Base-by-base conservation (phyloP, 37 sponge, comb jelly and placozoan species). In the Beroe ovata region DNA sequence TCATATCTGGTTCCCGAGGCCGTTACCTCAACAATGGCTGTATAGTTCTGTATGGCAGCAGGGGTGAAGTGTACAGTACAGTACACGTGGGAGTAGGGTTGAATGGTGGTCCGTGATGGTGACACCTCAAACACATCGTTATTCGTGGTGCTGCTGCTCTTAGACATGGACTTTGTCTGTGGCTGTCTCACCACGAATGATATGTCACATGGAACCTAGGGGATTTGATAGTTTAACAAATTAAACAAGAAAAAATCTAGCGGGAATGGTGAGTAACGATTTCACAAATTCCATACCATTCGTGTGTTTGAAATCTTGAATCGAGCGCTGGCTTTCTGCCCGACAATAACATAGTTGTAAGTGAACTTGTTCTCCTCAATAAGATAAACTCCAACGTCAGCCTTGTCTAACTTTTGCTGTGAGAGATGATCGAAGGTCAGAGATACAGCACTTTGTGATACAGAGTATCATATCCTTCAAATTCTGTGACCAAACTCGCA, bases 341-440 rank as follows among this genome's bases (percentile, higher is more conserved):
- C 96, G 21, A 97, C 99, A 69, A 94, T 91, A 38, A 97, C 95
- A 89, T 92, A 93, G 90, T 93, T 92, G 71, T 93, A 97, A 11
- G 91, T 29, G 91, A 97, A 97, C 72, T 91, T 92, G 90, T 72
- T 92, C 93, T 97, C 95, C 21, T 92, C 93, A 34, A 94, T 95
- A 1, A 95, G 91, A 60, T 94, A 96, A 29, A 96, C 95, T 21
- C 97, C 97, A 14, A 93, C 89, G 72, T 93, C 91, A 25, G 64
- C 90, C 33, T 93, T 66, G 1, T 66, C 69, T 8, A 37, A 30
- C 36, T 66, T 66, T 25, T 33, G 30, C 69, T 66, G 69, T 8
- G 21, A 47, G 6, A 47, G 54, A 47, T n/a, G n/a, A n/a, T n/a
- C n/a, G n/a, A n/a, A n/a, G n/a, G n/a, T n/a, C n/a, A n/a, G n/a